Evolutionary conservation across 1,140 invertebrate genomes (phyloP).

Genomic region (Thaumatotibia leucotreta): DNA sequence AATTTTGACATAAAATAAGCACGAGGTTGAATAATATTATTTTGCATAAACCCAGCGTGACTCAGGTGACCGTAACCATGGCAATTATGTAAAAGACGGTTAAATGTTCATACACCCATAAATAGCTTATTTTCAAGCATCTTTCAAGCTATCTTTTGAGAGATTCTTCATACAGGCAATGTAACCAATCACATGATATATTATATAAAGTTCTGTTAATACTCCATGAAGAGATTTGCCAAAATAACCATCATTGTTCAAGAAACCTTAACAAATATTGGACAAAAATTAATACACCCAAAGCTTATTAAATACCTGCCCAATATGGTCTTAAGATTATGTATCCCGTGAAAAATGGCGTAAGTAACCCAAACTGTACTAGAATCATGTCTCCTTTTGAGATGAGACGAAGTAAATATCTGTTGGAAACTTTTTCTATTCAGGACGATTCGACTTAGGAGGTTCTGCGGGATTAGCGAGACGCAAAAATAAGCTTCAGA

Average conservation of each 20-base stretch:
- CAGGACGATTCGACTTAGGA: neutral
- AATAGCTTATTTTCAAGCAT: no score
- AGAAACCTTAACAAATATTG: neutral
- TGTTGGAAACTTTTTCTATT: neutral
- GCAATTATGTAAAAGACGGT: no score
- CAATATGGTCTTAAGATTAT: neutral
- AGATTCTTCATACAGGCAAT: no score
- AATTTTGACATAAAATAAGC: no score
- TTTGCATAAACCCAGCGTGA: no score
- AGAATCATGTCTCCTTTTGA: neutral
- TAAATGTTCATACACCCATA: no score
- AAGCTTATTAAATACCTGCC: neutral
- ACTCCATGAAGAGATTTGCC: neutral
- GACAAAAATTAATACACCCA: neutral
- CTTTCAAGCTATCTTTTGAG: no score
- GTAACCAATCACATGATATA: no score
- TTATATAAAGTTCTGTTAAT: neutral
- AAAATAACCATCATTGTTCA: neutral
- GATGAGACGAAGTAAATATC: neutral
- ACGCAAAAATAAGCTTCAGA: neutral
- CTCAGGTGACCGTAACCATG: no score
- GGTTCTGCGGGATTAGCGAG: neutral
- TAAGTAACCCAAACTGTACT: neutral
- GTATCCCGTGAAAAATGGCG: neutral
- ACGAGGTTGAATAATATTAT: no score